These are phyloP conservation scores for Furcifer pardalis DNA, from an alignment of 2,797 vertebrate genomes.

Conservation along the genomic window DNA sequence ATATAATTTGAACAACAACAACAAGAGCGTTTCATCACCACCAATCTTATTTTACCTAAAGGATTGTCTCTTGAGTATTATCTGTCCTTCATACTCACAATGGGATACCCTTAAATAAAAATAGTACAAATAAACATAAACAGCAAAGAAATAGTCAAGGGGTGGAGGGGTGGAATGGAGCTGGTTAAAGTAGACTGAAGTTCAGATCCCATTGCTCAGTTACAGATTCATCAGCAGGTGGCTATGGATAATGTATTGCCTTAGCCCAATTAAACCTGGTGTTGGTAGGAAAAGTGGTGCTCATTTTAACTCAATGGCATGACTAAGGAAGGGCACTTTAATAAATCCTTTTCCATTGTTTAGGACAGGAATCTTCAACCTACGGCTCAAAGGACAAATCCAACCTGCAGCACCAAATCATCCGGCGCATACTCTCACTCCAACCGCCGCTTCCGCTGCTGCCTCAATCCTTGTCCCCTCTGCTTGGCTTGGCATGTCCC, in stretches of 20 bases:
- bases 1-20: no score
- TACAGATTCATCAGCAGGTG: not conserved
- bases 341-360: no score
- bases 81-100: not conserved
- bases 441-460: no score
- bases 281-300: no score
- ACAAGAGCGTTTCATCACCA: not conserved
- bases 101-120: not conserved
- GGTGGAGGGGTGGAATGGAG: not conserved
- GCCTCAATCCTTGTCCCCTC: no score
- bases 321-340: no score
- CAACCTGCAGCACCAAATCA: no score
- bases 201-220: not conserved
- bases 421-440: no score
- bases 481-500: no score
- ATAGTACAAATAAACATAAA: not conserved
- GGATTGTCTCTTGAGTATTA: not conserved
- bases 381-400: no score
- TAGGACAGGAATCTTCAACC: no score
- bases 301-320: not conserved
- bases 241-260: not conserved
- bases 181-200: not conserved
- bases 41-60: not conserved
- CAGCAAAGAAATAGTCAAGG: not conserved
- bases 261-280: not conserved